Conservation (phyloP, 2,113 vertebrate genomes). For the Cryptoleucopteryx plumbea region DNA sequence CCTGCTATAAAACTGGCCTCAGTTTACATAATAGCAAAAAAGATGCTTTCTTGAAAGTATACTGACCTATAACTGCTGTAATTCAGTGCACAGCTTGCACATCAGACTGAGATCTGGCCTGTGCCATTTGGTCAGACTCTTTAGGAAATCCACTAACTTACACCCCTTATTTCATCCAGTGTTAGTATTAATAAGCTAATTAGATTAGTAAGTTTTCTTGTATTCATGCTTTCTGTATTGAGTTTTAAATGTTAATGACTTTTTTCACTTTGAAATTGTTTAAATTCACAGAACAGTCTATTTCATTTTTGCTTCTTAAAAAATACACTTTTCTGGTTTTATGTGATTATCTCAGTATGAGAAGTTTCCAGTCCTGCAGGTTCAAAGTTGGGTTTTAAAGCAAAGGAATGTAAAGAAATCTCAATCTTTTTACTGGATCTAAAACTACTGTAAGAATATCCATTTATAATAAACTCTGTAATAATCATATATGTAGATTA, state of each 20-base stretch:
- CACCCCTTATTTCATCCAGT: neutral
- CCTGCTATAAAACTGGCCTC: neutral
- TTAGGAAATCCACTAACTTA: neutral
- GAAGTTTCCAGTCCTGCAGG: neutral
- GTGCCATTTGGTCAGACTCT: neutral
- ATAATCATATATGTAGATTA: neutral
- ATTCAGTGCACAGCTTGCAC: neutral
- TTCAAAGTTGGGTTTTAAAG: neutral
- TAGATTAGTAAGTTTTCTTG: neutral
- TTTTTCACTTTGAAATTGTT: neutral
- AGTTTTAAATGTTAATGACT: neutral
- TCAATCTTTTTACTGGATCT: neutral
- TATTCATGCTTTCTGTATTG: neutral
- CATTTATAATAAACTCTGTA: neutral
- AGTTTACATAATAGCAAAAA: neutral
- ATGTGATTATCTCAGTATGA: neutral
- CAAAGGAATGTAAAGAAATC: neutral
- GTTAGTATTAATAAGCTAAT: neutral
- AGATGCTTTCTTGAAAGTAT: neutral
- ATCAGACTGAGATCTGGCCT: neutral
- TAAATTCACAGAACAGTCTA: neutral
- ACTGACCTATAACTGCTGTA: neutral
- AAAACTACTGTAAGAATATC: neutral
- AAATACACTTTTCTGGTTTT: neutral
- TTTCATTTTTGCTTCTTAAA: neutral